A percentile compares a stretch with the other conserved stretches of the same genome.
Conservation (phyloP, 2,888 invertebrate genomes). For the Oscheius onirici region DNA sequence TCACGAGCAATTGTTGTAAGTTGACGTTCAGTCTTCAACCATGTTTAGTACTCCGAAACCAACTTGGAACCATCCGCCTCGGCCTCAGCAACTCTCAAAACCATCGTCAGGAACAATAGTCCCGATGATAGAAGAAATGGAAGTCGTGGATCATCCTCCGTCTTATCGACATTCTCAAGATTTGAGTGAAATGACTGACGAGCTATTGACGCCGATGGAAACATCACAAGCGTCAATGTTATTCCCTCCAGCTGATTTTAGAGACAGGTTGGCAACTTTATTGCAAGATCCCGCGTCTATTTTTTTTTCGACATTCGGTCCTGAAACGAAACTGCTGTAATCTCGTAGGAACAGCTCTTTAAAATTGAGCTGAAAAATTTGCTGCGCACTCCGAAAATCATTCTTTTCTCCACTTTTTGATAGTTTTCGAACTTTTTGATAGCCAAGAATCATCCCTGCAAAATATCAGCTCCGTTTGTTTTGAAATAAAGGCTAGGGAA, state of each 20-base stretch:
- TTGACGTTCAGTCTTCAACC: background rate
- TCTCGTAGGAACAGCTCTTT: too few relatives aligned
- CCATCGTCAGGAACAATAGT: background rate
- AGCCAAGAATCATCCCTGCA: too few relatives aligned
- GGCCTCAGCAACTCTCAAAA: background rate
- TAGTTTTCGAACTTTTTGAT: too few relatives aligned
- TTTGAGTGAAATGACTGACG: slow-evolving; percentile 20
- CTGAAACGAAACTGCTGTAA: too few relatives aligned
- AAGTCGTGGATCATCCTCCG: slow-evolving; percentile 10
- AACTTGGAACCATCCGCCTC: background rate
- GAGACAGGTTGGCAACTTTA: slow-evolving; percentile 8
- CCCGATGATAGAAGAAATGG: background rate
- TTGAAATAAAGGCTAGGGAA: too few relatives aligned
- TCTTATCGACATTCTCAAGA: slow-evolving; percentile 28
- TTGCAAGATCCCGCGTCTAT: too few relatives aligned
- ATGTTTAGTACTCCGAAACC: background rate
- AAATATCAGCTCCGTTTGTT: too few relatives aligned
- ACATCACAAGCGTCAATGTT: slow-evolving; percentile 7
- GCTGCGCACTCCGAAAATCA: too few relatives aligned
- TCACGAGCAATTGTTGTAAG: slow-evolving; percentile 14
- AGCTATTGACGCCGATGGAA: background rate
- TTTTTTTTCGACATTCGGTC: too few relatives aligned
- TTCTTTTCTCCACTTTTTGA: too few relatives aligned
- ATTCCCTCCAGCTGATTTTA: background rate
- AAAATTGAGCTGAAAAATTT: too few relatives aligned